A percentile compares a stretch with the other conserved stretches of the same genome.
Evolutionary conservation across 2,113 vertebrate genomes (phyloP).

Genomic region (Pholis gunnellus): DNA sequence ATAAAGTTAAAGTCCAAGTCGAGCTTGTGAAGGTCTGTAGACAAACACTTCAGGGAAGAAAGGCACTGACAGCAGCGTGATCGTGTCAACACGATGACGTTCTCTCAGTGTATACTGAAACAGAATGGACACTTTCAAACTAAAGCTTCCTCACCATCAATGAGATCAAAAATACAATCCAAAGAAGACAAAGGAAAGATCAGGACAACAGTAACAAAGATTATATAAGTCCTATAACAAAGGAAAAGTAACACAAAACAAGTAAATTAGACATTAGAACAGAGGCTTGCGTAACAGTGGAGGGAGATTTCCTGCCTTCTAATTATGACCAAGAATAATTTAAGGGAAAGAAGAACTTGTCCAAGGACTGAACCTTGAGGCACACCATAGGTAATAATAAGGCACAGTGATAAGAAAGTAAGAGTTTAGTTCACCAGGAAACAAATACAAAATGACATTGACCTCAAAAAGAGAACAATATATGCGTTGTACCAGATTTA

Average conservation of each 20-base stretch:
- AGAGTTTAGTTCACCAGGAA: neutral
- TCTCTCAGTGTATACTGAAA: neutral
- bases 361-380: conserved; percentile 13
- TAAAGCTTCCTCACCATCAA: neutral
- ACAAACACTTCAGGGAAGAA: neutral
- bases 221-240: neutral
- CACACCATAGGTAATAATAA: neutral
- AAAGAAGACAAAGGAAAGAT: neutral
- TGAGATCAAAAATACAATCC: neutral
- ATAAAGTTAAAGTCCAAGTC: neutral
- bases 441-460: neutral
- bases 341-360: neutral
- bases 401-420: neutral
- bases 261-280: neutral
- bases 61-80: neutral
- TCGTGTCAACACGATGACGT: neutral
- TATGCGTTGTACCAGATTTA: neutral
- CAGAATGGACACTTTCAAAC: neutral
- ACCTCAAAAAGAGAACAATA: neutral
- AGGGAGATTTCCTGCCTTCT: neutral
- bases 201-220: neutral
- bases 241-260: neutral
- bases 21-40: neutral
- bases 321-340: neutral
- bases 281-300: neutral